Evolutionary conservation across 2,797 vertebrate species (phyloP).

Genomic region (Sebastes miniatus): DNA sequence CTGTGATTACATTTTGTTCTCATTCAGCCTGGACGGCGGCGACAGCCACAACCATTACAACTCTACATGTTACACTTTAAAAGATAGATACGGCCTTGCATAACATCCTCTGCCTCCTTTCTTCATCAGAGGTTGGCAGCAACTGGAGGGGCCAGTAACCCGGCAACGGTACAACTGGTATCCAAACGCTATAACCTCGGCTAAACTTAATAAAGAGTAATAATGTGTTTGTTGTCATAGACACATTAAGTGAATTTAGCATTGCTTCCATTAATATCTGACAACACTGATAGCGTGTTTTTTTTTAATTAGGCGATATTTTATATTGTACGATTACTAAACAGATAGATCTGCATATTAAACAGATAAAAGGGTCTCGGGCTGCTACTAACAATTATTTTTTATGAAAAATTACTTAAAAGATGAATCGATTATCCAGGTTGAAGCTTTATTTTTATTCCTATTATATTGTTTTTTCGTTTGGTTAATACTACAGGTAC

Average conservation of each 20-base stretch:
- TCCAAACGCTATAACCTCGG: background rate
- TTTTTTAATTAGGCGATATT: background rate
- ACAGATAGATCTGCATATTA: background rate
- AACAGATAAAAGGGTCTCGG: background rate
- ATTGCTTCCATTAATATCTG: background rate
- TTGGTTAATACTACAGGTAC: too few relatives aligned
- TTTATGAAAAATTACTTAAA: too few relatives aligned
- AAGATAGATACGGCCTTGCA: conserved; percentile 27
- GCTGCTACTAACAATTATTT: background rate
- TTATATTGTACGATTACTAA: background rate
- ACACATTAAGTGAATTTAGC: background rate
- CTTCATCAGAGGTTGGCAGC: conserved; percentile 26
- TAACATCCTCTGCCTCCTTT: conserved; percentile 26
- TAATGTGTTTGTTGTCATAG: background rate
- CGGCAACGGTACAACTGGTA: background rate
- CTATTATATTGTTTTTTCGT: too few relatives aligned
- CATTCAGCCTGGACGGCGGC: conserved; percentile 16
- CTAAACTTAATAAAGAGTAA: background rate
- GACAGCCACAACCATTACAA: conserved; percentile 36
- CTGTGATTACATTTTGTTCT: conserved; percentile 41
- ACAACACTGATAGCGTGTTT: background rate
- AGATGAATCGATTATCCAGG: too few relatives aligned
- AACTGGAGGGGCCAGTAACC: background rate
- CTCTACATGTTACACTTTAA: conserved; percentile 25
- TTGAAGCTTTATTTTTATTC: too few relatives aligned